These are phyloP conservation scores for Molossus alvarezi DNA, from an alignment of 2,797 vertebrate genomes.

Conservation along the genomic window DNA sequence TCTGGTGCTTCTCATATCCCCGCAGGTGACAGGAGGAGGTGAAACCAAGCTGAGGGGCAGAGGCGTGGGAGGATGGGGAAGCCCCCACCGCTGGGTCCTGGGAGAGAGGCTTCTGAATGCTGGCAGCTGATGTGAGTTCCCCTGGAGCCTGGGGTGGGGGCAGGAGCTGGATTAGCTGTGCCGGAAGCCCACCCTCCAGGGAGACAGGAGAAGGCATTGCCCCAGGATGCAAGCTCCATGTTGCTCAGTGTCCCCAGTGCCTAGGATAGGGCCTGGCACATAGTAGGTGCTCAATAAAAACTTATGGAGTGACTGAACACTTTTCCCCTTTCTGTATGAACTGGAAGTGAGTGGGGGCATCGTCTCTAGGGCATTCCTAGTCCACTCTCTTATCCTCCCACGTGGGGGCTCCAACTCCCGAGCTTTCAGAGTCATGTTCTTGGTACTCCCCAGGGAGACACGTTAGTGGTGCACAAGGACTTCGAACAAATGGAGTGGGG, in stretches of 20 bases:
- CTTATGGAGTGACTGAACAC: too few relatives aligned
- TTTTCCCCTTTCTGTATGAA: not conserved
- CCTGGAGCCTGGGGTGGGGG: not conserved
- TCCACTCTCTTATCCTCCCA: not conserved
- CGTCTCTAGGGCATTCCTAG: not conserved
- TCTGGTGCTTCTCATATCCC: not conserved
- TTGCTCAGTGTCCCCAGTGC: not conserved
- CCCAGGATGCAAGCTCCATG: not conserved
- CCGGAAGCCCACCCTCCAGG: not conserved
- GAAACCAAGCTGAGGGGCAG: not conserved
- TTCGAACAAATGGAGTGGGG: not conserved
- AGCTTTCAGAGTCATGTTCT: not conserved
- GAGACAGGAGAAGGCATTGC: not conserved
- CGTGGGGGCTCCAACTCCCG: not conserved
- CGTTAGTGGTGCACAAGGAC: not conserved
- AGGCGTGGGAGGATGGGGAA: not conserved
- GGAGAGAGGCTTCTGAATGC: not conserved
- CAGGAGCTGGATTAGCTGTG: not conserved
- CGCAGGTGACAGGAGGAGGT: not conserved
- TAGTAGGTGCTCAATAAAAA: not conserved
- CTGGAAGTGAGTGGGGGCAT: fast-evolving
- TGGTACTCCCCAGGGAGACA: not conserved
- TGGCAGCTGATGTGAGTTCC: not conserved
- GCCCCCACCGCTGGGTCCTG: not conserved
- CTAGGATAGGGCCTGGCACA: not conserved